phyloP scores from a whole-genome alignment of 2,888 invertebrate species.

The Slavum lentiscoides region DNA sequence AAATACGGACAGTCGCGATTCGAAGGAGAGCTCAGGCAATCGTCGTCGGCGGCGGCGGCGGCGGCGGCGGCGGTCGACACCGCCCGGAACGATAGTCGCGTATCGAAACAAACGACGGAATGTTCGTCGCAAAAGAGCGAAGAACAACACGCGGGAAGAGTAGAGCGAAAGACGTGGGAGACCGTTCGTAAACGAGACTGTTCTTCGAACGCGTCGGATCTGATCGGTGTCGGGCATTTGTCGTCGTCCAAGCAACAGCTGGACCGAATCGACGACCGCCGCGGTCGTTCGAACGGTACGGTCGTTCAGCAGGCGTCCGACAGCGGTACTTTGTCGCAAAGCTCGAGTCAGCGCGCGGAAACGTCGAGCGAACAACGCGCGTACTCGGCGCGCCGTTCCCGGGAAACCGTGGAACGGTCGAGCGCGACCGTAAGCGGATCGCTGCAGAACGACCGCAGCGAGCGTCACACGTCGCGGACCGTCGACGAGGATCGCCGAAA shows the following conservation, averaged over 20 bases:
- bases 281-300: not conserved
- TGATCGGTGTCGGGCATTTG: not conserved
- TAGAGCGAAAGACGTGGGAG: conserved; percentile 45
- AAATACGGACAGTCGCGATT: conserved; percentile 25
- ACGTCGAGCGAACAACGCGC: conserved; percentile 3
- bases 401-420: too few relatives aligned
- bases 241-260: conserved; percentile 12
- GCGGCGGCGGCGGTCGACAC: too few relatives aligned
- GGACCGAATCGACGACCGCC: not conserved
- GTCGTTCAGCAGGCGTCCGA: not conserved
- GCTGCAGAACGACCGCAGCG: too few relatives aligned
- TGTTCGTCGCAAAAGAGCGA: conserved; percentile 16
- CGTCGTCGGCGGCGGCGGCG: not conserved
- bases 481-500: not conserved
- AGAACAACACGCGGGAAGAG: not conserved
- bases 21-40: conserved; percentile 27
- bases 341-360: not conserved
- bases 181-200: conserved; percentile 33
- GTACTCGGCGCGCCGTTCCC: not conserved
- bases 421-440: too few relatives aligned
- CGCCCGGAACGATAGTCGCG: not conserved
- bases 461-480: too few relatives aligned
- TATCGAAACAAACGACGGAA: conserved; percentile 8
- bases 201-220: conserved; percentile 3
- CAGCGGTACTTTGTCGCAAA: too few relatives aligned